Evolutionary conservation across 2,888 invertebrate genomes (phyloP), one percentile per base, ranked within the genome.

Genomic region (Odontothrips loti): DNA sequence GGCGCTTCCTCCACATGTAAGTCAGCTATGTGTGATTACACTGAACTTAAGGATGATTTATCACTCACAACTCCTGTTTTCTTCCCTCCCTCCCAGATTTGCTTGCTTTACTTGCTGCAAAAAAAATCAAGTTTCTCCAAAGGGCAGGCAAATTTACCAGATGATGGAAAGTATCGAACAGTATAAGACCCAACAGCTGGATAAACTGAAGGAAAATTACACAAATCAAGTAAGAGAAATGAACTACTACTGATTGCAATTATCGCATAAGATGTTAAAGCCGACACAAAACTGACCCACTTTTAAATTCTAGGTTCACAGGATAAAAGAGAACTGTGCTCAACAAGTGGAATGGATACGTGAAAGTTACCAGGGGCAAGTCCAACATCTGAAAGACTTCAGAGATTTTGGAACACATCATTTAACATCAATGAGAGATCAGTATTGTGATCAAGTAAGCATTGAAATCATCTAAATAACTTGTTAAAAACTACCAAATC

Each of bases 301-400:
- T 8, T 11, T 80, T 23, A 29, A 51, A 80, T 83, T 83, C 48
- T 87, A 93, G 93, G 96, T 97, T 84, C 94, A 94, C 87, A 91
- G 95, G 84, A 96, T 98, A 85, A 94, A 95, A 86, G 97, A 97
- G 86, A 97, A 98, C 86, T 98, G 97, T 87, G 92, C 94, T 47
- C 95, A 95, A 86, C 97, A 97, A 89, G 94, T 97, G 89, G 97
- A 97, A 85, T 95, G 95, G 93, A 95, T 98, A 84, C 93, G 96
- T 86, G 95, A 92, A 86, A 97, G 96, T 87, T 98, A 98, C 87
- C 93, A 94, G 85, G 91, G 93, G 63, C 97, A 97, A 88, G 93
- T 95, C 80, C 94, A 93, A 85, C 94, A 96, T 87, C 89, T 96
- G 81, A 92, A 93, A 85, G 96, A 96, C 86, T 94, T 98, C 85